Evolutionary conservation across 2,797 vertebrate genomes (phyloP).

Genomic region (Miichthys miiuy): DNA sequence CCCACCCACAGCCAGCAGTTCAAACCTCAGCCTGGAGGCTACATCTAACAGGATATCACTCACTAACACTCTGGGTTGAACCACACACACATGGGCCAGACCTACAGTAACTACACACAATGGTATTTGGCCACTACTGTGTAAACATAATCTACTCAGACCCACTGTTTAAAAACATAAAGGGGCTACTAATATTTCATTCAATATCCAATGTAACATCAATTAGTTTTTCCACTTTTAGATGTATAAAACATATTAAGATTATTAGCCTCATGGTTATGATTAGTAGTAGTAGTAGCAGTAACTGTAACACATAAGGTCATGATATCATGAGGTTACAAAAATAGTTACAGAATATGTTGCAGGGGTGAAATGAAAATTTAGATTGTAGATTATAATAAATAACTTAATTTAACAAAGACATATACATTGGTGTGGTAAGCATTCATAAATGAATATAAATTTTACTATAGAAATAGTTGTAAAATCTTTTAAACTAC

Average conservation of each 20-base stretch:
- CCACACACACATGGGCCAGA: constrained; percentile 44
- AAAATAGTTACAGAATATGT: constrained; percentile 38
- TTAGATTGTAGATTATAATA: constrained; percentile 8
- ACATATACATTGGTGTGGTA: constrained; percentile 19
- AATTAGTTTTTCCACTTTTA: constrained; percentile 5
- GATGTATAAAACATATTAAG: neutral
- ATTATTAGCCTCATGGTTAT: neutral
- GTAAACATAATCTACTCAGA: constrained; percentile 33
- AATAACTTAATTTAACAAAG: constrained; percentile 16
- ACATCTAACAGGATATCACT: constrained; percentile 70
- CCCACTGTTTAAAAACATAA: constrained; percentile 32
- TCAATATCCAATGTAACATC: neutral
- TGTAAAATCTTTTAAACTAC: constrained; percentile 20
- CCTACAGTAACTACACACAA: constrained; percentile 49
- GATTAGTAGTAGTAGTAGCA: neutral
- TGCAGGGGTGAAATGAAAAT: constrained; percentile 10
- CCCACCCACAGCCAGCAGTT: constrained; percentile 68
- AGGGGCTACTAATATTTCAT: neutral
- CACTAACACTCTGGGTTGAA: constrained; percentile 59
- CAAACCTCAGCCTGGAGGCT: constrained; percentile 60
- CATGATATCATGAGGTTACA: constrained; percentile 29
- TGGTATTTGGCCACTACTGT: constrained; percentile 37
- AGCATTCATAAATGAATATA: neutral
- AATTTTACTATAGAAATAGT: constrained; percentile 21
- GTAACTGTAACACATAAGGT: constrained; percentile 16